Percentiles rank a stretch among this genome's conserved stretches.
Conservation (phyloP, 2,888 invertebrate genomes). For the Acronicta alni region DNA sequence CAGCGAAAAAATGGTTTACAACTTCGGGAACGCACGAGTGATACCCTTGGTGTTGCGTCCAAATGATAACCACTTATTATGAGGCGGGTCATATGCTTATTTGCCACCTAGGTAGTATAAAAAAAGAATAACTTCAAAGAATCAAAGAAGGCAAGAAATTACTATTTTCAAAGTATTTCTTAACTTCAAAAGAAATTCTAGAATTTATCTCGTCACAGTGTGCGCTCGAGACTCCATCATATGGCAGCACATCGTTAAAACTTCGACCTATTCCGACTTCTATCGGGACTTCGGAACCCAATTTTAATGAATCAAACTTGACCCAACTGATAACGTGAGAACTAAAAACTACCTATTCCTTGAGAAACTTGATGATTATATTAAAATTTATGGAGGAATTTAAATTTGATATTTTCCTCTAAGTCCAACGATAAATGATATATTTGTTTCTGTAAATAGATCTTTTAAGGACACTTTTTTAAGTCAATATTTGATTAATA, state of each 20-base stretch:
- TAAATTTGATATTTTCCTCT: background rate
- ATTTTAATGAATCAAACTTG: constrained; percentile 53
- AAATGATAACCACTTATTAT: too few relatives aligned
- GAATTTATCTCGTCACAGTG: constrained; percentile 23
- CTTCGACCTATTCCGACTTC: constrained; percentile 38
- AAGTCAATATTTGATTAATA: too few relatives aligned
- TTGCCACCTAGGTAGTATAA: too few relatives aligned
- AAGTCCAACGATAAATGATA: too few relatives aligned
- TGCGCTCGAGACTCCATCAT: constrained; percentile 20
- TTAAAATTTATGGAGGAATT: constrained; percentile 25
- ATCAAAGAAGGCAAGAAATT: constrained; percentile 10
- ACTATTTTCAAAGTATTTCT: constrained; percentile 13
- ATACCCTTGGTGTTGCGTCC: too few relatives aligned
- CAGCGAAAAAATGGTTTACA: too few relatives aligned
- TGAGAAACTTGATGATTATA: constrained; percentile 23
- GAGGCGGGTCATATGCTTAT: too few relatives aligned
- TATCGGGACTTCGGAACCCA: constrained; percentile 39
- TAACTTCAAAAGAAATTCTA: constrained; percentile 23
- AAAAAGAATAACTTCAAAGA: background rate
- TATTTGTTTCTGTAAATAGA: too few relatives aligned
- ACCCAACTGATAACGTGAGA: constrained; percentile 41
- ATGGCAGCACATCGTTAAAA: constrained; percentile 49
- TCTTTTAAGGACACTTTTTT: too few relatives aligned
- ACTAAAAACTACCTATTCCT: constrained; percentile 41
- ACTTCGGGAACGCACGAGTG: too few relatives aligned